Percentiles rank a stretch among this genome's conserved stretches.
Evolutionary conservation across 2,113 vertebrate genomes (phyloP).

Genomic region (Vombatus ursinus): DNA sequence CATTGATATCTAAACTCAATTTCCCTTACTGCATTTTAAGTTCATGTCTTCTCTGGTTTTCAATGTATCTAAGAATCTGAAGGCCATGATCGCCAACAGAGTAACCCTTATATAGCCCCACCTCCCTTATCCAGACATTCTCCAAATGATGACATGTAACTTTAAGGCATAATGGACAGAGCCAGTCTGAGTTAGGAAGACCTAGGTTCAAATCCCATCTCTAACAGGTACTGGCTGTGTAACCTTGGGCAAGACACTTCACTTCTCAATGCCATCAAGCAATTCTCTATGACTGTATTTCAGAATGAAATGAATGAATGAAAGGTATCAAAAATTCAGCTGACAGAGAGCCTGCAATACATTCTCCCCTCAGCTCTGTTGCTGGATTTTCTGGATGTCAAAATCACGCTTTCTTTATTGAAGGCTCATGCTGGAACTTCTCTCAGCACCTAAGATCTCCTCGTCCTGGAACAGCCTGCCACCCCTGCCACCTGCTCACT

Average conservation of each 20-base stretch:
- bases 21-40: neutral
- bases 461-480: neutral
- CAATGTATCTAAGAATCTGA: neutral
- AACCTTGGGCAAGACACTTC: neutral
- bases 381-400: neutral
- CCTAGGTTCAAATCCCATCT: neutral
- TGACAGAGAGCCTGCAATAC: neutral
- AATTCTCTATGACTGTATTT: neutral
- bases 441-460: neutral
- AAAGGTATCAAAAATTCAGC: neutral
- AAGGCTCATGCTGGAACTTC: neutral
- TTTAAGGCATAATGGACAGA: neutral
- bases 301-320: neutral
- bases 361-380: neutral
- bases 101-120: neutral
- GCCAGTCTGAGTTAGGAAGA: neutral
- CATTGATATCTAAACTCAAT: neutral
- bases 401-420: neutral
- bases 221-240: neutral
- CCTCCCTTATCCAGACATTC: neutral
- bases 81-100: neutral
- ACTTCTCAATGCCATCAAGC: neutral
- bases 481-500: neutral
- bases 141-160: neutral
- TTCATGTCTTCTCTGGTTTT: neutral